Conservation (phyloP, 2,113 vertebrate species). For the Takifugu flavidus region DNA sequence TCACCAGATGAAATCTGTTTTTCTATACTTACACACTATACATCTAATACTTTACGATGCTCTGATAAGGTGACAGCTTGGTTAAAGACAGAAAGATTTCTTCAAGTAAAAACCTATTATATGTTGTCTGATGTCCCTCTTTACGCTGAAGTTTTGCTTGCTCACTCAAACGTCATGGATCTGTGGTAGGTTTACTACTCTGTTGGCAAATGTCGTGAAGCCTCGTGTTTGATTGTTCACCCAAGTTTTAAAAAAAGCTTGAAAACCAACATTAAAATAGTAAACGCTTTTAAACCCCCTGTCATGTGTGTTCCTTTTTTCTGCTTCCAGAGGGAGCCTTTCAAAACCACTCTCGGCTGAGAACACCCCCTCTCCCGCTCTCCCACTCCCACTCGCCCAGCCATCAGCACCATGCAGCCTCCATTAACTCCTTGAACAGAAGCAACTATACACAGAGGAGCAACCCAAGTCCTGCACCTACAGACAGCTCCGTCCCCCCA, state of each 20-base stretch:
- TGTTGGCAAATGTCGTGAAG: background rate
- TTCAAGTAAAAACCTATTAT: no score
- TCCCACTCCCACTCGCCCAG: constrained; percentile 90
- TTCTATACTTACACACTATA: constrained; percentile 6
- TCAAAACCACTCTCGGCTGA: constrained; percentile 89
- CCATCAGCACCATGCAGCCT: constrained; percentile 88
- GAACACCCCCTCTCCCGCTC: constrained; percentile 89
- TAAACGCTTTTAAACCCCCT: background rate
- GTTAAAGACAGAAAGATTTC: background rate
- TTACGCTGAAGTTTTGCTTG: background rate
- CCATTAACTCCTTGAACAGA: constrained; percentile 90
- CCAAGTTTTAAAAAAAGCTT: background rate
- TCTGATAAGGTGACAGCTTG: constrained; percentile 25
- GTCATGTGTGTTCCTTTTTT: constrained; percentile 2
- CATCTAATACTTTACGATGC: constrained; percentile 29
- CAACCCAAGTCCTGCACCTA: constrained; percentile 93
- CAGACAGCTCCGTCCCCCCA: constrained; percentile 88
- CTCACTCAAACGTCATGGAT: background rate
- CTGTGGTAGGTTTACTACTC: background rate
- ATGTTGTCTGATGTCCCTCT: no score
- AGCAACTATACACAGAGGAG: constrained; percentile 93
- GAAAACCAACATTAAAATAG: background rate
- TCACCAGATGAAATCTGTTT: constrained; percentile 31
- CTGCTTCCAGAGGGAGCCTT: constrained; percentile 81
- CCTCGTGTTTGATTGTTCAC: background rate